phyloP scores from a whole-genome alignment of 2,113 vertebrate species.

The Psilopsiagon aurifrons region DNA sequence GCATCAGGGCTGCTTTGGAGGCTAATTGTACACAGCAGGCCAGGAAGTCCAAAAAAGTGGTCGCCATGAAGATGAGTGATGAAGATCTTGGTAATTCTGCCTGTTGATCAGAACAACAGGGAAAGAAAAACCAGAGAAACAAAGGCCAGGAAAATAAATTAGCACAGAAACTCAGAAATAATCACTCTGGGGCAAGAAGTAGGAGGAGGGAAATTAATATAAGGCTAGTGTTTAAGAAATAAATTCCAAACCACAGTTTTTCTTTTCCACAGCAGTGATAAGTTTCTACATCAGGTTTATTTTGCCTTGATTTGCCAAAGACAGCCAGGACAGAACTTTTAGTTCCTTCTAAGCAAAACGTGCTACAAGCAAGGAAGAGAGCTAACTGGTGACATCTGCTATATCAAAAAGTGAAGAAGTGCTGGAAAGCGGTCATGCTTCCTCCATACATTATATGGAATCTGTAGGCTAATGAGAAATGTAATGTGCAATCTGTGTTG shows the following conservation, averaged over 20 bases:
- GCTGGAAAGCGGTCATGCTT: not conserved
- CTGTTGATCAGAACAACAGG: constrained; percentile 58
- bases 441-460: not conserved
- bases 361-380: not conserved
- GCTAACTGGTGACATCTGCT: not conserved
- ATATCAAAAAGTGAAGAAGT: not conserved
- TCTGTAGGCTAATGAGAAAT: not conserved
- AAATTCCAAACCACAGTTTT: not conserved
- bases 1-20: constrained; percentile 77
- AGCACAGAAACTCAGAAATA: not conserved
- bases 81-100: constrained; percentile 91
- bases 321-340: not conserved
- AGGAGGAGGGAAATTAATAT: not conserved
- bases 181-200: not conserved
- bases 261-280: not conserved
- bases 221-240: not conserved
- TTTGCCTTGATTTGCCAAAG: not conserved
- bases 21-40: constrained; percentile 89
- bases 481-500: too few relatives aligned
- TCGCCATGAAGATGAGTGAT: constrained; percentile 93
- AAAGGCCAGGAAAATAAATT: not conserved
- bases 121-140: not conserved
- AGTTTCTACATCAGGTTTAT: not conserved
- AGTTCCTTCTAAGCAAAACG: not conserved
- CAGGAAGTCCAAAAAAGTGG: constrained; percentile 91